These are phyloP conservation scores for Menidia beryllina DNA, from an alignment of 2,113 vertebrate genomes.

Conservation along the genomic window DNA sequence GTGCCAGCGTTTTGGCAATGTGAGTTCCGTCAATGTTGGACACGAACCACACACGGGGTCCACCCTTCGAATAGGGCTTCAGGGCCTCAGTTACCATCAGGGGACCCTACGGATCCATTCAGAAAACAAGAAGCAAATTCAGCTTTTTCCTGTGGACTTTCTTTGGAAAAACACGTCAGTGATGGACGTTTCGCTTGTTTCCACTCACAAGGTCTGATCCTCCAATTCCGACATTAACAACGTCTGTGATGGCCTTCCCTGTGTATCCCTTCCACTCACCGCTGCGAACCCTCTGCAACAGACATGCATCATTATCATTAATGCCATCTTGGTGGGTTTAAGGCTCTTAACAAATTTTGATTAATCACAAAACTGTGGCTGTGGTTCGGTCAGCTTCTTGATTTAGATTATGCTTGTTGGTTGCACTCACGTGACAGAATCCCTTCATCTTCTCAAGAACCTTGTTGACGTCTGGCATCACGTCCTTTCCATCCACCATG, in stretches of 20 bases:
- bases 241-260: slow-evolving; percentile 92
- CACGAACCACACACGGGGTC: slow-evolving; percentile 95
- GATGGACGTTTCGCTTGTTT: not conserved
- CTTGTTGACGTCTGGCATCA: slow-evolving; percentile 94
- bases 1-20: slow-evolving; percentile 92
- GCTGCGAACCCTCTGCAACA: slow-evolving; percentile 87
- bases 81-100: slow-evolving; percentile 98
- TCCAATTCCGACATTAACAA: slow-evolving; percentile 95
- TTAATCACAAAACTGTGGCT: not conserved
- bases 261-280: slow-evolving; percentile 97
- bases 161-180: not conserved
- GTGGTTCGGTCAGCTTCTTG: not conserved
- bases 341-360: not conserved
- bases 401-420: not conserved
- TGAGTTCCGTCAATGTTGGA: slow-evolving; percentile 99
- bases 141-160: too few species aligned
- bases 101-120: slow-evolving; percentile 84
- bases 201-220: slow-evolving; percentile 96
- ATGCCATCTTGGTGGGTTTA: not conserved
- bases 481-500: slow-evolving; percentile 90
- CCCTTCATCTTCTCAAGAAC: slow-evolving; percentile 96
- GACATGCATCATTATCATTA: not conserved
- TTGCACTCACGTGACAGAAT: slow-evolving; percentile 89
- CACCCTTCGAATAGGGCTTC: slow-evolving; percentile 91
- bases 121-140: not conserved